phyloP scores from a whole-genome alignment of 2,797 vertebrate species.

The Tragelaphus eurycerus region DNA sequence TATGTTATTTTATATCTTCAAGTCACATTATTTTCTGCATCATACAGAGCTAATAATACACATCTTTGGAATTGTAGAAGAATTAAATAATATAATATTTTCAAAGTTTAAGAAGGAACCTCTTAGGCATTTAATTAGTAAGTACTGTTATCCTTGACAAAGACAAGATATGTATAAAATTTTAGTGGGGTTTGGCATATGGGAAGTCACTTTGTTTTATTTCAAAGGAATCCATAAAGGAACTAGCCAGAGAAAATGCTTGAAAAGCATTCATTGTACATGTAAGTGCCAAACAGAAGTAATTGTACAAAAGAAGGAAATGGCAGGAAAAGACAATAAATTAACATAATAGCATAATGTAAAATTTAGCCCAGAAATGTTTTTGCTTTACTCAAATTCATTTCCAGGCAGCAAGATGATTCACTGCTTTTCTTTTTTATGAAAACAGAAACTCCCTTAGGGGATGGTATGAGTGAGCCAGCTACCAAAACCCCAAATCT shows the following conservation, averaged over 20 bases:
- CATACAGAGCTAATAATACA: neutral
- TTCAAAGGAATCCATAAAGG: neutral
- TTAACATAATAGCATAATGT: slow-evolving; percentile 60
- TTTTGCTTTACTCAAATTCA: slow-evolving; percentile 69
- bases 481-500: slow-evolving; percentile 56
- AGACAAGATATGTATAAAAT: neutral
- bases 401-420: slow-evolving; percentile 64
- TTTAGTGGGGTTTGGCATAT: neutral
- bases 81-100: slow-evolving; percentile 9
- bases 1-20: neutral
- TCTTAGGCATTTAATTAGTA: slow-evolving; percentile 1
- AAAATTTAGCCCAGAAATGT: slow-evolving; percentile 66
- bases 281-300: neutral
- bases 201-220: slow-evolving; percentile 13
- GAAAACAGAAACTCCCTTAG: slow-evolving; percentile 60
- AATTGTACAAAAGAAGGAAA: slow-evolving; percentile 42
- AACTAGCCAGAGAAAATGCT: neutral
- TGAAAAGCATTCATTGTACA: slow-evolving; percentile 16
- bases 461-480: slow-evolving; percentile 17
- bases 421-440: slow-evolving; percentile 12
- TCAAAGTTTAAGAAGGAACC: neutral
- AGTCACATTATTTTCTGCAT: neutral
- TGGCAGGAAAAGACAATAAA: slow-evolving; percentile 37
- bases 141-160: neutral
- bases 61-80: neutral